Evolutionary conservation across 2,888 invertebrate species (phyloP), one percentile per base, ranked within the genome.

Genomic region (Andrena minutula): DNA sequence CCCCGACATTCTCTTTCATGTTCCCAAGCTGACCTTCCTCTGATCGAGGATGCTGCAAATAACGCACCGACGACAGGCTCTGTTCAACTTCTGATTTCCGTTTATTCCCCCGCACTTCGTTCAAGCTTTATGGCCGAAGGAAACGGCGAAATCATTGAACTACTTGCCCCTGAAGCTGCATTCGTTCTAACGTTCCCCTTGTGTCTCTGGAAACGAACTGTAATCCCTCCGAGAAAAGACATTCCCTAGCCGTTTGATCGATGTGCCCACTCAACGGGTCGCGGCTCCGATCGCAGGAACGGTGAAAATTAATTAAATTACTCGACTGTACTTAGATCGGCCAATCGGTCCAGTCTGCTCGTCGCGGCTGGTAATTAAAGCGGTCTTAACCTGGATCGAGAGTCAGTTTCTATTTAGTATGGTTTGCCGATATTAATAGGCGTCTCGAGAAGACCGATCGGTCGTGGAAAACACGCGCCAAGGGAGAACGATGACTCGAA

Each of bases 251-350:
- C 20, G 53, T 10, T 69, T 85, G 86, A 87, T 87, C 76, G 70
- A 86, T 82, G 81, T 66, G 56, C 12, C 64, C 28, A 30, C 70
- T 79, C 51, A 49, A 60, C 66, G 41, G 51, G 35, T 69, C 60
- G 53, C 56, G 75, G 32, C 71, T 53, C 47, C 20, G 61, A 49
- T 51, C 80, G 74, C 70, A 28, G 30, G 32, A 81, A 63, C 73
- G 49, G 63, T 65, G 75, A 79, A 69, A 88, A 87, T 88, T 87
- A 86, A 87, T 87, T 86, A 82, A 81, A 88, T 58, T 63, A 74
- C 72, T 79, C 63, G 63, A 6, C 58, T 78, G 23, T 56, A 26
- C n/a, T 30, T 28, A 41, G 53, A 53, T 12, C 58, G n/a, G 68
- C 58, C 82, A 84, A 82, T 82, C 77, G 73, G 16, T 20, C 47